Base-by-base conservation (phyloP, 2,888 invertebrate species). In the Frankliniella fusca region DNA sequence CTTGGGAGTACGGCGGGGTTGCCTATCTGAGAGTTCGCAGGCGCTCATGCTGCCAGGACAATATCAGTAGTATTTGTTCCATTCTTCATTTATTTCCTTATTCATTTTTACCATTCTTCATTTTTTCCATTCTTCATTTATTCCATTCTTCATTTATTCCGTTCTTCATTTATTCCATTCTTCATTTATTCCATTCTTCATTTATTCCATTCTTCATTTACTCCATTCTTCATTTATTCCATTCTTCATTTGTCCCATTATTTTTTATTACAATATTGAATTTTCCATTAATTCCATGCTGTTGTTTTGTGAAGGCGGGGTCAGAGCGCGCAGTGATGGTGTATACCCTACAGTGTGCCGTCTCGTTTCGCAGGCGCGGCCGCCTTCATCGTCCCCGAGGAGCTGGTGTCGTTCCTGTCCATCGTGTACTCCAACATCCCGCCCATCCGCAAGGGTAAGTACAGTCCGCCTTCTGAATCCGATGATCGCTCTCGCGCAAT, bases 341-440 rank as follows among this genome's bases (percentile, higher is more conserved):
- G 23, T 27, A 11, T 10, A 1, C 9, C 11, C 12, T 27, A 27
- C 23, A 27, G 70, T 23, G 27, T 76, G 23, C 12, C 54, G 54
- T 54, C 12, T 27, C 27, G 12, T 27, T 9, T 27, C 8, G 27
- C 27, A 11, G 70, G 27, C 27, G 70, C 70, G 27, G 70, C 70
- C 23, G 70, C 91, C 0, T 88, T 95, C 28, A 93, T 95, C 85
- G 91, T 95, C 50, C 95, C 95, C 0, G 94, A 95, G 86, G 95
- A 95, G 87, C 85, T 95, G 81, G 94, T 95, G 0, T 94, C 95
- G 0, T 87, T 95, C 50, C 88, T 95, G 11, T 95, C 95, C 0
- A 90, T 95, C 7, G 92, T 95, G 0, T 95, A 95, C 87, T 94
- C 95, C 12, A 95, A 95, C 86, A 94, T 95, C 84, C 95, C 95